Conservation (phyloP, 2,113 vertebrate species). For the Lutjanus erythropterus region DNA sequence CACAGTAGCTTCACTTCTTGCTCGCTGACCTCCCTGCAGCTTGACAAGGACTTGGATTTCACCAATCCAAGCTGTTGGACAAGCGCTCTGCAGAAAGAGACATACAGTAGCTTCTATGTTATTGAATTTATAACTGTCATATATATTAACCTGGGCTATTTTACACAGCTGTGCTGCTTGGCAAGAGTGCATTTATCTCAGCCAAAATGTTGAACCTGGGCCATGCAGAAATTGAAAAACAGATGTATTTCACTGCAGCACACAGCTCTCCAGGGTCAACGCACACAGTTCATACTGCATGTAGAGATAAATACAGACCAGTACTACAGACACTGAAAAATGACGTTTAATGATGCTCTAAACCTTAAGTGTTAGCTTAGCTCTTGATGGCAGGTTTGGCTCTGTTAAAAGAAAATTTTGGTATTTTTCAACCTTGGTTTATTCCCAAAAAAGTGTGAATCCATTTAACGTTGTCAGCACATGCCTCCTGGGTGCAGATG, state of each 20-base stretch:
- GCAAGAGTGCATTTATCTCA: constrained; percentile 58
- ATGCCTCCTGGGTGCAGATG: neutral
- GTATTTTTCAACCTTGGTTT: neutral
- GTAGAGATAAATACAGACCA: constrained; percentile 45
- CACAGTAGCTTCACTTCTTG: constrained; percentile 11
- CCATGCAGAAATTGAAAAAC: constrained; percentile 42
- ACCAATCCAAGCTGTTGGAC: constrained; percentile 22
- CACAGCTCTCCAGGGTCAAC: constrained; percentile 33
- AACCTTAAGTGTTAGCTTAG: neutral
- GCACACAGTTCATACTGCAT: constrained; percentile 38
- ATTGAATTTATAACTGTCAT: constrained; percentile 50
- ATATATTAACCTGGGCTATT: constrained; percentile 57
- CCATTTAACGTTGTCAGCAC: neutral
- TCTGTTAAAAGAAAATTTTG: neutral
- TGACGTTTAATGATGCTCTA: constrained; percentile 20
- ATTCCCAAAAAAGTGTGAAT: neutral
- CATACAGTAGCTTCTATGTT: constrained; percentile 13
- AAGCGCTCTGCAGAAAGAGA: constrained; percentile 32
- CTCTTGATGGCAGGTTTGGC: neutral
- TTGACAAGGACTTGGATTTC: constrained; percentile 31
- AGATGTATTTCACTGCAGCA: constrained; percentile 42
- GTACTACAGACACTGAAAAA: constrained; percentile 27
- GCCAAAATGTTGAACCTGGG: constrained; percentile 45
- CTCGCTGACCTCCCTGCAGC: constrained; percentile 32
- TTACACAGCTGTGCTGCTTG: constrained; percentile 25